Evolutionary conservation across 2,888 invertebrate genomes (phyloP).

Genomic region (Steromphala cineraria): DNA sequence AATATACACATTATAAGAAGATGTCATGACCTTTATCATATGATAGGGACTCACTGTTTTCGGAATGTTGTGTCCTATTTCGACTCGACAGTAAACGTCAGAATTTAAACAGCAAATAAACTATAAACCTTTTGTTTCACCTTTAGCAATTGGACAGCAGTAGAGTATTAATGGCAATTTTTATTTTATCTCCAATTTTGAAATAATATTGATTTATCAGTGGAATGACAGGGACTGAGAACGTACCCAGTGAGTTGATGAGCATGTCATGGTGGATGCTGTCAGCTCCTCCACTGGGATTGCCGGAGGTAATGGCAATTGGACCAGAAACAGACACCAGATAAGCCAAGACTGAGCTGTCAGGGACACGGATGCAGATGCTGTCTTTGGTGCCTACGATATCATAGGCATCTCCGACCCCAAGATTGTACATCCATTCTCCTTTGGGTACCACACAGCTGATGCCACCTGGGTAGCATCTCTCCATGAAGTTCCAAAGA

Average conservation of each 20-base stretch:
- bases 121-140: too few relatives aligned
- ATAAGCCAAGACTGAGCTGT: constrained; percentile 54
- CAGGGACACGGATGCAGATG: constrained; percentile 56
- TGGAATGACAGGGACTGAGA: not conserved
- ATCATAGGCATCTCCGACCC: constrained; percentile 41
- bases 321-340: constrained; percentile 53
- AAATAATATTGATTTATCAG: too few relatives aligned
- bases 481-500: constrained; percentile 56
- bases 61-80: too few relatives aligned
- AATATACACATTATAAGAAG: too few relatives aligned
- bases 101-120: too few relatives aligned
- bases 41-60: too few relatives aligned
- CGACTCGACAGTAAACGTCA: too few relatives aligned
- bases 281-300: constrained; percentile 57
- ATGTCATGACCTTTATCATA: too few relatives aligned
- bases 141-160: too few relatives aligned
- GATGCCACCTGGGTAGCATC: constrained; percentile 57
- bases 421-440: constrained; percentile 48
- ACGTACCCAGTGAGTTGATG: constrained; percentile 48
- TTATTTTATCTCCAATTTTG: too few relatives aligned
- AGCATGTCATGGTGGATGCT: constrained; percentile 59
- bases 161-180: too few relatives aligned
- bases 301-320: constrained; percentile 55
- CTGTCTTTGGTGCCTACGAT: constrained; percentile 50
- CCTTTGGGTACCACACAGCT: constrained; percentile 58